phyloP scores from a whole-genome alignment of 1,140 invertebrate species.

The Panagrolaimus sp. region DNA sequence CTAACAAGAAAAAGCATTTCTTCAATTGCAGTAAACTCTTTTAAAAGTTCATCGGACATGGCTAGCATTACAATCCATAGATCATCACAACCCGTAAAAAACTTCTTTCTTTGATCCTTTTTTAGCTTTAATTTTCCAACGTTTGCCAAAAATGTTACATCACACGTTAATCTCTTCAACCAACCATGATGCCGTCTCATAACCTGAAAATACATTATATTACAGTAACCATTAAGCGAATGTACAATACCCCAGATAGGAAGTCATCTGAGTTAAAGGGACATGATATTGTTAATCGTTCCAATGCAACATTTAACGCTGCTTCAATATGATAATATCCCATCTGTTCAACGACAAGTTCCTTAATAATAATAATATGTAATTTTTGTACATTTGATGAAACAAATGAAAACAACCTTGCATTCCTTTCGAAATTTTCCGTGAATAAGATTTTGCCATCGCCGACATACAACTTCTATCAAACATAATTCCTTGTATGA shows the following conservation, averaged over 20 bases:
- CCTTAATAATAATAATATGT: too few species aligned
- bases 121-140: slow-evolving; percentile 14
- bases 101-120: slow-evolving; percentile 15
- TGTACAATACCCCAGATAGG: slow-evolving; percentile 14
- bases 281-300: slow-evolving; percentile 19
- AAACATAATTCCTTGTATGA: slow-evolving; percentile 14
- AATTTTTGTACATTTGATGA: too few species aligned
- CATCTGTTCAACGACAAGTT: slow-evolving; percentile 19
- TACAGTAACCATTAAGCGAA: too few species aligned
- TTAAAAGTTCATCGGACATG: slow-evolving; percentile 2
- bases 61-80: slow-evolving; percentile 20
- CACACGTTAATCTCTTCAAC: slow-evolving; percentile 12
- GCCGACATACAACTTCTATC: slow-evolving; percentile 7
- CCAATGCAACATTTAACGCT: slow-evolving; percentile 6
- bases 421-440: background rate
- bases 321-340: slow-evolving; percentile 17
- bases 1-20: slow-evolving; percentile 20
- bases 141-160: slow-evolving; percentile 13
- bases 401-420: too few species aligned
- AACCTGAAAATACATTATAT: too few species aligned
- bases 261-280: slow-evolving; percentile 13
- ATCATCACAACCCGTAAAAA: slow-evolving; percentile 13
- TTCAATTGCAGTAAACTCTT: slow-evolving; percentile 12
- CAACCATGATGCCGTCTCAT: slow-evolving; percentile 10
- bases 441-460: slow-evolving; percentile 16